Conservation (phyloP, 2,113 vertebrate species). For the Myotis yumanensis region DNA sequence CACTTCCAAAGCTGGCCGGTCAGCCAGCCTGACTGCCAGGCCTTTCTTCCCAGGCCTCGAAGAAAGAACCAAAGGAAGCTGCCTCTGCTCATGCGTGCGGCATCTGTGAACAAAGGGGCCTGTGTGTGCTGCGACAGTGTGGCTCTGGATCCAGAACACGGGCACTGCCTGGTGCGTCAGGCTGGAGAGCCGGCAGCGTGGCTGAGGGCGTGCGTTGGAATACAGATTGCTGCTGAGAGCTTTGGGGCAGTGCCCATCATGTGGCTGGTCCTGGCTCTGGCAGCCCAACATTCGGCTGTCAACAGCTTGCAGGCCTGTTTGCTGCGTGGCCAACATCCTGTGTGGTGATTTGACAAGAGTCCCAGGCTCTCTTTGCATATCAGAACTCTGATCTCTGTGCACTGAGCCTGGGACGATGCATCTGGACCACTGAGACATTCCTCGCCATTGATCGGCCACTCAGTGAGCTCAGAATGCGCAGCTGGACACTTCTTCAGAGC, state of each 20-base stretch:
- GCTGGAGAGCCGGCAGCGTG: neutral
- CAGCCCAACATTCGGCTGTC: neutral
- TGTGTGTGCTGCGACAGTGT: neutral
- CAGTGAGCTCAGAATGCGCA: neutral
- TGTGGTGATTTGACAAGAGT: constrained; percentile 37
- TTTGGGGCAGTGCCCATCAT: constrained; percentile 37
- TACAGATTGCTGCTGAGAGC: constrained; percentile 54
- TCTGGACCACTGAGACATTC: neutral
- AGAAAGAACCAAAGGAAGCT: neutral
- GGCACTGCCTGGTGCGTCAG: neutral
- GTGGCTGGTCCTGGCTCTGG: constrained; percentile 21
- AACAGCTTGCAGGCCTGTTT: constrained; percentile 51
- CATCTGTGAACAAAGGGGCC: constrained; percentile 61
- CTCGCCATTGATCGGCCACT: neutral
- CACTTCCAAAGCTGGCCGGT: neutral
- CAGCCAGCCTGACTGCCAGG: neutral
- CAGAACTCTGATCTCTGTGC: constrained; percentile 32
- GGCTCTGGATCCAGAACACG: neutral
- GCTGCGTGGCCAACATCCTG: constrained; percentile 58
- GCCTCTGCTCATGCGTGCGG: neutral
- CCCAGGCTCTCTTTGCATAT: constrained; percentile 30
- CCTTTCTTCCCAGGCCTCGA: constrained; percentile 47
- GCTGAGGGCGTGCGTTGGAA: neutral
- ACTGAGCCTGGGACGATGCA: neutral
- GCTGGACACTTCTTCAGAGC: neutral